Conservation (phyloP, 2,113 vertebrate species). For the Rhadina sibilatrix region DNA sequence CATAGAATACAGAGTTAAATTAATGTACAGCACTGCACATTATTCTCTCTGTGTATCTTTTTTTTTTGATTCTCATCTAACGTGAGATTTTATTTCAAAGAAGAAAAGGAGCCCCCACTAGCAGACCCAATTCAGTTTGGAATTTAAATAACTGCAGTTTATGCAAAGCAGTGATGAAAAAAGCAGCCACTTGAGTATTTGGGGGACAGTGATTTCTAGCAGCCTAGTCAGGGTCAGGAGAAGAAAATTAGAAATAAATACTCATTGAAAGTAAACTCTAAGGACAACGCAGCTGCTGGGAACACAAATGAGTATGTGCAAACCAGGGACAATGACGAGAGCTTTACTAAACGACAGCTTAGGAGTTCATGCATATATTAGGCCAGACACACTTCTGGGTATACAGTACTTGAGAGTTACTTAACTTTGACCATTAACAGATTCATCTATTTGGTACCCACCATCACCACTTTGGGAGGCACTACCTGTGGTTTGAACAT, state of each 20-base stretch:
- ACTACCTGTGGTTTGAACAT: not conserved
- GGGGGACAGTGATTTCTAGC: not conserved
- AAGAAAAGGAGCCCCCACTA: not conserved
- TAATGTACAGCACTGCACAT: rapidly evolving
- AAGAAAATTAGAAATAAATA: not conserved
- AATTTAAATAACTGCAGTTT: not conserved
- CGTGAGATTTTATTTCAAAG: not conserved
- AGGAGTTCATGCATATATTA: not conserved
- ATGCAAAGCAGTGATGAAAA: not conserved
- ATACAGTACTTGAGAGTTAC: not conserved
- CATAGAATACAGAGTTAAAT: not conserved
- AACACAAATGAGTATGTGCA: not conserved
- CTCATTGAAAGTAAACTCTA: not conserved
- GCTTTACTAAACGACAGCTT: not conserved
- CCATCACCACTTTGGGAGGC: not conserved
- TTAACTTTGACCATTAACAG: not conserved
- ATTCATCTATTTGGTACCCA: not conserved
- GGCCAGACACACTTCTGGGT: not conserved
- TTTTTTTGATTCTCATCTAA: not conserved
- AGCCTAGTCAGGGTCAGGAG: not conserved
- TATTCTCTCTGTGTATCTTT: not conserved
- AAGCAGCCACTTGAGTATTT: not conserved
- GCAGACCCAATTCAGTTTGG: not conserved
- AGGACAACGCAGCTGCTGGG: not conserved
- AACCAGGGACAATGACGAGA: not conserved